A percentile compares a stretch with the other conserved stretches of the same genome.
Evolutionary conservation across 2,888 invertebrate species (phyloP).

Genomic region (Meiosimyza platycephala): DNA sequence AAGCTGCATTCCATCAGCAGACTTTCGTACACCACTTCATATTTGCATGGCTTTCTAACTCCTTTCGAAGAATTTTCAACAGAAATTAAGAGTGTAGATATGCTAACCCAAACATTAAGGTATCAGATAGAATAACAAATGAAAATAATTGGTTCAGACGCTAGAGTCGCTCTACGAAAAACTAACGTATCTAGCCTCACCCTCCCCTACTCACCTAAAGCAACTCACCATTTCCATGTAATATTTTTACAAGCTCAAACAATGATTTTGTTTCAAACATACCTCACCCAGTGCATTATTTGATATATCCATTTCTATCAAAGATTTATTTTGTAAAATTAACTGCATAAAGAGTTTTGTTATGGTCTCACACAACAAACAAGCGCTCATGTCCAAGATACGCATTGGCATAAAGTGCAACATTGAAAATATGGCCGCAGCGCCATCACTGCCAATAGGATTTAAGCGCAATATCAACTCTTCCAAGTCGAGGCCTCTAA

Average conservation of each 20-base stretch:
- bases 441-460: slow-evolving; percentile 66
- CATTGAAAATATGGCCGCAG: slow-evolving; percentile 60
- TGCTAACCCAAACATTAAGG: neutral
- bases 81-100: neutral
- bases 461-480: slow-evolving; percentile 60
- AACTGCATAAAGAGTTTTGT: slow-evolving; percentile 61
- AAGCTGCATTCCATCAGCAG: no score
- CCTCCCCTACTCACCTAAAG: neutral
- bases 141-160: neutral
- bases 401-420: slow-evolving; percentile 56
- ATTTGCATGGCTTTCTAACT: no score
- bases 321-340: slow-evolving; percentile 57
- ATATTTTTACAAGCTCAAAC: neutral
- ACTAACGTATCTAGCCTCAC: neutral
- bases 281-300: slow-evolving; percentile 63
- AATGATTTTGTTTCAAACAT: neutral
- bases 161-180: neutral
- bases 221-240: neutral
- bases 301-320: slow-evolving; percentile 57
- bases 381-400: slow-evolving; percentile 59
- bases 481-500: slow-evolving; percentile 54
- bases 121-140: neutral
- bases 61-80: neutral
- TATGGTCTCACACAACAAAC: slow-evolving; percentile 57
- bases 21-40: no score